phyloP scores from a whole-genome alignment of 1,140 invertebrate genomes.

The Drepana arcuata region DNA sequence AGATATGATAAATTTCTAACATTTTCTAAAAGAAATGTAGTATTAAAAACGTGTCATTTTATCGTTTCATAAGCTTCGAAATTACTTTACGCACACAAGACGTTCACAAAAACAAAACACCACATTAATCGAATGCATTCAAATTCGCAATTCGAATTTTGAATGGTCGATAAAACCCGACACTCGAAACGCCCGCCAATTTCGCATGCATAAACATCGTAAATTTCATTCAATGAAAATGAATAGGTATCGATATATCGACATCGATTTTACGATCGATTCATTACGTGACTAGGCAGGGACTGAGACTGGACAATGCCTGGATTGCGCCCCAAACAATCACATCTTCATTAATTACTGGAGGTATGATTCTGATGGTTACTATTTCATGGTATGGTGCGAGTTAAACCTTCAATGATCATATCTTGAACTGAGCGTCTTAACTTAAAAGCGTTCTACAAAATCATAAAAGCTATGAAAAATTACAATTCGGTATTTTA shows the following conservation, averaged over 20 bases:
- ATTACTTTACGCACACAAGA: conserved; percentile 10
- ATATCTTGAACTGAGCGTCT: background rate
- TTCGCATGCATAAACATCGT: conserved; percentile 53
- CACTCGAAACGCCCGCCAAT: conserved; percentile 39
- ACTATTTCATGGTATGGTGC: conserved; percentile 5
- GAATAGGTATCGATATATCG: conserved; percentile 40
- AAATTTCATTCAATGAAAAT: conserved; percentile 53
- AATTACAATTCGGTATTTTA: no score
- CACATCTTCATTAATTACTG: conserved; percentile 69
- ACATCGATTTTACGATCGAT: conserved; percentile 45
- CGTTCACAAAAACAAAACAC: conserved; percentile 22
- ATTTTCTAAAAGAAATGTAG: no score
- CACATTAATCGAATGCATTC: conserved; percentile 36
- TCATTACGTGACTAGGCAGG: conserved; percentile 23
- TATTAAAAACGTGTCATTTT: no score
- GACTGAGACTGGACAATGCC: conserved; percentile 42
- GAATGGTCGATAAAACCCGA: conserved; percentile 56
- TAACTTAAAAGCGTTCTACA: background rate
- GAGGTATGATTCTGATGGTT: conserved; percentile 44
- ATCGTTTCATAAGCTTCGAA: no score
- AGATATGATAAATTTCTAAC: no score
- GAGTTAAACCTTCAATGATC: conserved; percentile 1
- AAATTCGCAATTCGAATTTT: conserved; percentile 45
- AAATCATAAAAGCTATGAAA: no score
- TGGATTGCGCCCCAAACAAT: conserved; percentile 51